Conservation (phyloP, 2,797 vertebrate species). For the Myoxocephalus aenaeus region DNA sequence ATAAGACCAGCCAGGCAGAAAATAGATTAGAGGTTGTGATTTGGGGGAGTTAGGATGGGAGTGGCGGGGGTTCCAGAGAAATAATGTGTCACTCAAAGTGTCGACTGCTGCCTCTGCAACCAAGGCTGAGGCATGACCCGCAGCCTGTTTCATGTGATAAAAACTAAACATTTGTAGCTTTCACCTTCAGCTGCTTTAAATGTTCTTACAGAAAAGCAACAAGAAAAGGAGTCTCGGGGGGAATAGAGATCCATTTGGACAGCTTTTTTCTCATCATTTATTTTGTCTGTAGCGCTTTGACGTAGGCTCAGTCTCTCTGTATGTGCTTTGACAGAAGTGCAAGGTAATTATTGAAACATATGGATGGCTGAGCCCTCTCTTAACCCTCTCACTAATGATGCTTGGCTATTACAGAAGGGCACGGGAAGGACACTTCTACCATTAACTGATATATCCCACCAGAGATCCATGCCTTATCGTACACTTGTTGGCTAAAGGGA, state of each 20-base stretch:
- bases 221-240: slow-evolving; percentile 7
- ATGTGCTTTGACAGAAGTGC: slow-evolving; percentile 65
- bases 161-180: slow-evolving; percentile 47
- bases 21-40: slow-evolving; percentile 85
- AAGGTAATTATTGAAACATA: slow-evolving; percentile 82
- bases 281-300: slow-evolving; percentile 22
- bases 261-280: not conserved
- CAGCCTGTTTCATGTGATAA: slow-evolving; percentile 48
- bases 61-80: slow-evolving; percentile 75
- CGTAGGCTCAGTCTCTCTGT: slow-evolving; percentile 41
- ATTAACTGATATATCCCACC: slow-evolving; percentile 73
- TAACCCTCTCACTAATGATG: slow-evolving; percentile 80
- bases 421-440: slow-evolving; percentile 73
- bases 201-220: slow-evolving; percentile 11
- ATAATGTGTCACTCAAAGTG: slow-evolving; percentile 85
- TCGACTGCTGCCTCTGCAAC: slow-evolving; percentile 68
- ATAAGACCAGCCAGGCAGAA: slow-evolving; percentile 90
- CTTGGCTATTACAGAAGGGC: slow-evolving; percentile 77
- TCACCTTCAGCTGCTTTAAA: slow-evolving; percentile 40
- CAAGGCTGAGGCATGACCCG: slow-evolving; percentile 53
- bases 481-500: slow-evolving; percentile 48
- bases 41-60: slow-evolving; percentile 63
- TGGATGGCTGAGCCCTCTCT: slow-evolving; percentile 73
- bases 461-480: slow-evolving; percentile 59
- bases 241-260: slow-evolving; percentile 17